Evolutionary conservation across 1,140 invertebrate genomes (phyloP), one percentile per base, ranked within the genome.

Genomic region (Phocides pigmalion): DNA sequence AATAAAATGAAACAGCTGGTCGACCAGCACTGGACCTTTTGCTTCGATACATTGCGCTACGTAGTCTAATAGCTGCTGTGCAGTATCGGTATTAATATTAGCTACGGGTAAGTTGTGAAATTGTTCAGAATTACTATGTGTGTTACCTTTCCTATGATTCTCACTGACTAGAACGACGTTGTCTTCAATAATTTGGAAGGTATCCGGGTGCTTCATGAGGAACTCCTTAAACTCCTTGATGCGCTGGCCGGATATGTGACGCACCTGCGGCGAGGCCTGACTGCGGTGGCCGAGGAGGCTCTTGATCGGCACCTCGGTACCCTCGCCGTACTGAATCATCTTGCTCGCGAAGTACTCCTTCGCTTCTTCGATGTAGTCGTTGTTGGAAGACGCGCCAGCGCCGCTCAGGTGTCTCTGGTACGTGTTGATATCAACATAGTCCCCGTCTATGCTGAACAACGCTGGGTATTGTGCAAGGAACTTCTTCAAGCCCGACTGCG

Each of bases 171-270:
- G 90, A 82, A 94, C 78, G 58, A 95, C 94, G 82, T 96, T 96
- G 79, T 98, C 97, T 53, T 98, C 97, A n/a, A 94, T 94, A 4
- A 98, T 95, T 54, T 96, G 94, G 88, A 99, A 99, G 42, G 95
- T 95, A 61, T 98, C 96, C 0, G 96, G 94, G 88, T 97, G 97
- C 79, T 96, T 96, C 28, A 94, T 74, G 0, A 99, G 92, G 86
- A 99, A 99, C 59, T 98, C 97, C 68, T 95, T 95, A 82, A 99
- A 99, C 89, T 99, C 98, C 84, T 96, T 97, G 69, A 98, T 96
- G 80, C 98, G 97, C 83, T 98, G 97, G 17, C 96, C 96, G 28
- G 98, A 98, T 69, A 99, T 98, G 83, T 99, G 97, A 56, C 98
- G 94, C 61, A 99, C 97, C 93, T 99, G 98, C 4, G 97, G 97